Base-by-base conservation (phyloP, 2,113 vertebrate species). In the Phalacrocorax carbo region DNA sequence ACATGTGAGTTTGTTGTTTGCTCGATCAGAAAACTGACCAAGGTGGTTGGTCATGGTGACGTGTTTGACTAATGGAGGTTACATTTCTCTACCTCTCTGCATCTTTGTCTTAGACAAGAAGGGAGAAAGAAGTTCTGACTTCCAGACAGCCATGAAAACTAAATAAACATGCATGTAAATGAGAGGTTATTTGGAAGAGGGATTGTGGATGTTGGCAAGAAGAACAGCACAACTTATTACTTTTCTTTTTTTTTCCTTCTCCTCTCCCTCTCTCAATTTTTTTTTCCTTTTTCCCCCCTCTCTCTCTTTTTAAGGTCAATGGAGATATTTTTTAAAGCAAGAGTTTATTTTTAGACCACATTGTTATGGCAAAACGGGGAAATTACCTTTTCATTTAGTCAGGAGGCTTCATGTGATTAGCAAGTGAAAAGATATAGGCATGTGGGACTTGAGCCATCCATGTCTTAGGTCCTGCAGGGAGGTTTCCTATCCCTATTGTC, bases 151-250 rank as follows among this genome's bases (percentile, higher is more conserved):
- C 97, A 93, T 81, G 96, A 95, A 98, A 98, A 96, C 96, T 96
- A 98, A 98, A 98, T 97, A 97, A 98, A 97, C 90, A 96, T 68
- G 90, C 93, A 98, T 98, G 96, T 92, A 97, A 98, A 98, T 98
- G 97, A 98, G 93, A 97, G 97, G 91, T 96, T 96, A 92, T 97
- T 98, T 98, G 98, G 97, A 98, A 73, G 85, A 83, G 81, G 69
- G 40, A 94, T 91, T 97, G 97, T 98, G 94, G 97, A 97, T 86
- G n/a, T 96, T 98, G 98, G 98, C 97, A 96, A 82, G 73, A 94
- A 83, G 92, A 94, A 61, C 91, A 97, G 93, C 92, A 95, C 97
- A 98, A 94, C 95, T 96, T 96, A 91, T 5, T 86, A 95, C 65
- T 98, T 86, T 48, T 58, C 61, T 86, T 97, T 96, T 93, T 93